Conservation (phyloP, 2,888 invertebrate genomes). For the Rhimphoctona megacephalus region DNA sequence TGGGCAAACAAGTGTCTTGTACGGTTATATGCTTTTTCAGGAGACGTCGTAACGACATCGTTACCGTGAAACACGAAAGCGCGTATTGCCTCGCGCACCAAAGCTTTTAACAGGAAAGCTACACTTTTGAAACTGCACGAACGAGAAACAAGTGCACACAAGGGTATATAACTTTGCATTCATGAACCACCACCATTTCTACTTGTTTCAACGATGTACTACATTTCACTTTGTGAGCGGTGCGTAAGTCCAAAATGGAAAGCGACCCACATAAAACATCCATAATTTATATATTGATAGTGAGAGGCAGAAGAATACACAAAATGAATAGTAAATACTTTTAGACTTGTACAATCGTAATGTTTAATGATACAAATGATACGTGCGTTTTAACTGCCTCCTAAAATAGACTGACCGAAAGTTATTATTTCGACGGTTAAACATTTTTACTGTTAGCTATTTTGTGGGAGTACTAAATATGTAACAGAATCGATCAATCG, state of each 20-base stretch:
- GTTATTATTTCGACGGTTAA: not conserved
- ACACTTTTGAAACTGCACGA: constrained; percentile 31
- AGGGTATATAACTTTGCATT: constrained; percentile 38
- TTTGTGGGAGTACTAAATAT: not conserved
- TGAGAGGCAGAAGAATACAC: not conserved
- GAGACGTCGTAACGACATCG: constrained; percentile 48
- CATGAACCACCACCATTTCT: constrained; percentile 9
- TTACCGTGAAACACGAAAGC: constrained; percentile 38
- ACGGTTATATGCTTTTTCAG: constrained; percentile 29
- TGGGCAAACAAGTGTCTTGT: constrained; percentile 37
- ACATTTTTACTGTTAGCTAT: not conserved
- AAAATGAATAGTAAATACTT: constrained; percentile 19
- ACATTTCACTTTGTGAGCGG: constrained; percentile 10
- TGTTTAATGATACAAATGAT: constrained; percentile 41
- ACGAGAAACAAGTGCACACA: constrained; percentile 33
- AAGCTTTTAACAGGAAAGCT: constrained; percentile 46
- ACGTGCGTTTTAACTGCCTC: constrained; percentile 15
- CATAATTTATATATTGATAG: constrained; percentile 11
- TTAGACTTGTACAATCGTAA: constrained; percentile 15
- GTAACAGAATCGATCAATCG: not conserved
- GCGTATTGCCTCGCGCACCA: constrained; percentile 9
- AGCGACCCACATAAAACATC: constrained; percentile 3
- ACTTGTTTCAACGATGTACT: constrained; percentile 31
- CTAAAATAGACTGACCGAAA: not conserved
- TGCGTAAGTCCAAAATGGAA: constrained; percentile 12